These are phyloP conservation scores for Megaustenia siamemsis DNA, from an alignment of 2,888 invertebrate genomes.

Conservation along the genomic window DNA sequence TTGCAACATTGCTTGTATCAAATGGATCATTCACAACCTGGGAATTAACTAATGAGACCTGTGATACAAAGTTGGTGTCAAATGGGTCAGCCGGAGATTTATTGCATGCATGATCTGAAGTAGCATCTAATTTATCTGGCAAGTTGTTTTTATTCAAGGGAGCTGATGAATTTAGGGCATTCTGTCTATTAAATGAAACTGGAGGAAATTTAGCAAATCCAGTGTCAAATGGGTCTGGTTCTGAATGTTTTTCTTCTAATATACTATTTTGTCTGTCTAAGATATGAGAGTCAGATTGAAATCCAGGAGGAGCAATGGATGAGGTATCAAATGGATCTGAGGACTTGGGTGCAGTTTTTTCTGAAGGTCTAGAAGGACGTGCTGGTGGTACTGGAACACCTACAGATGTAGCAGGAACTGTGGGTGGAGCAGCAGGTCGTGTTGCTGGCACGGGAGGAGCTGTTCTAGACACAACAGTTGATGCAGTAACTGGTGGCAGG, in stretches of 20 bases:
- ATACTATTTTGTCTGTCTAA: conserved; percentile 51
- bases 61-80: conserved; percentile 31
- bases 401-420: conserved; percentile 13
- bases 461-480: conserved; percentile 21
- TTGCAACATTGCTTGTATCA: conserved; percentile 62
- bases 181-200: neutral
- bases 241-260: neutral
- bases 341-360: conserved; percentile 38
- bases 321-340: conserved; percentile 29
- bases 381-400: conserved; percentile 50
- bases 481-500: conserved; percentile 27
- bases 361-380: conserved; percentile 57
- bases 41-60: neutral
- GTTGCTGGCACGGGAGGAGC: conserved; percentile 42
- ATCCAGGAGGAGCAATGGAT: neutral
- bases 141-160: conserved; percentile 24
- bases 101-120: neutral
- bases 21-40: conserved; percentile 61
- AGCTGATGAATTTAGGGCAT: neutral
- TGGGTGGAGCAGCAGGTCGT: conserved; percentile 46
- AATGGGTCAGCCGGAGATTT: conserved; percentile 41
- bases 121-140: neutral
- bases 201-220: conserved; percentile 32
- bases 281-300: conserved; percentile 7
- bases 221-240: conserved; percentile 50